Percentiles rank a stretch among this genome's conserved stretches.
Evolutionary conservation across 2,113 vertebrate species (phyloP).

Genomic region (Mesoclemmys tuberculata): DNA sequence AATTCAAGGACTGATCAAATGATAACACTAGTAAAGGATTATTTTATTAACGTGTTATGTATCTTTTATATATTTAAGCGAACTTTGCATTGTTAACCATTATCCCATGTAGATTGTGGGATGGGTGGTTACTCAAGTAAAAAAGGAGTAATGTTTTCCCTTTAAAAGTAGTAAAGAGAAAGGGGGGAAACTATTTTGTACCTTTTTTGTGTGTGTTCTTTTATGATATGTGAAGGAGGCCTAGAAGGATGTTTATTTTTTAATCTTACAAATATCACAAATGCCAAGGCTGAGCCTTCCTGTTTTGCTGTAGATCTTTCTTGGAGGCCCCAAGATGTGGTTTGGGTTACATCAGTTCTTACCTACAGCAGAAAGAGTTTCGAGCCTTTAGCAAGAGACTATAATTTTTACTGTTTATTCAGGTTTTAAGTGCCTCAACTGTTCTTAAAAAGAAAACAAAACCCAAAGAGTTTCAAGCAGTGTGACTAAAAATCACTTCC

Average conservation of each 20-base stretch:
- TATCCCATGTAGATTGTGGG: neutral
- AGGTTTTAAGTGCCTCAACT: neutral
- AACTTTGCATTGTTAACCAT: constrained; percentile 27
- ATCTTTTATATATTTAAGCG: neutral
- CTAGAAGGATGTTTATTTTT: neutral
- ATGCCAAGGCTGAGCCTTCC: neutral
- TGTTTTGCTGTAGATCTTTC: neutral
- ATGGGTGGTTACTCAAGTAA: neutral
- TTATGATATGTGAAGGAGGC: neutral
- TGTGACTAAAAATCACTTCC: neutral
- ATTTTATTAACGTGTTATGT: constrained; percentile 34
- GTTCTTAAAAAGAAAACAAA: neutral
- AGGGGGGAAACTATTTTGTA: neutral
- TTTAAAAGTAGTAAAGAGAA: neutral
- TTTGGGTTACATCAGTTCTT: neutral
- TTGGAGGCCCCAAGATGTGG: neutral
- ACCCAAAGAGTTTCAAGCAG: neutral
- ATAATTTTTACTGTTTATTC: neutral
- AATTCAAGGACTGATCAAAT: constrained; percentile 10
- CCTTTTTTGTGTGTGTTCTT: neutral
- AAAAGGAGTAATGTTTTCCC: neutral
- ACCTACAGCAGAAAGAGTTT: neutral
- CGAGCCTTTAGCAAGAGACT: neutral
- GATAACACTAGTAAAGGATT: neutral
- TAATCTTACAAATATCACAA: neutral